Percentiles rank a stretch among this genome's conserved stretches.
These are phyloP conservation scores for Papilio demoleus DNA, from an alignment of 2,888 invertebrate genomes.

Conservation along the genomic window DNA sequence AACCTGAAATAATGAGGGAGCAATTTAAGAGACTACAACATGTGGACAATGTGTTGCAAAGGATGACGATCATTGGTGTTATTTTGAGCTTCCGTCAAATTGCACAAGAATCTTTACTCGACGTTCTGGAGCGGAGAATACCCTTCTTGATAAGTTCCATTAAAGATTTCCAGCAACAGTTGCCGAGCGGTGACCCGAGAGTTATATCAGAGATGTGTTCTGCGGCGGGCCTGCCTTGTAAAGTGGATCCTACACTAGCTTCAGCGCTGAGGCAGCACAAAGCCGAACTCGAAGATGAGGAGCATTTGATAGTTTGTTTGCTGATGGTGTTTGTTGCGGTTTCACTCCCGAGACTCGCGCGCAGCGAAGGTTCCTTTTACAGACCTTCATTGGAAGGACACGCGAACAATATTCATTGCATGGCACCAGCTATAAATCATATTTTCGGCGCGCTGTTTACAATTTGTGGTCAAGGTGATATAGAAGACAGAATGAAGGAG, in stretches of 20 bases:
- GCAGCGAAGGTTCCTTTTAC: slow-evolving; percentile 94
- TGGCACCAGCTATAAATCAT: slow-evolving; percentile 97
- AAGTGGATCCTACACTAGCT: slow-evolving; percentile 97
- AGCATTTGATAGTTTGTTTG: slow-evolving; percentile 96
- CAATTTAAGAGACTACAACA: slow-evolving; percentile 95
- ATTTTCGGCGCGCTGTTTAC: slow-evolving; percentile 98
- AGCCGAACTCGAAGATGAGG: slow-evolving; percentile 93
- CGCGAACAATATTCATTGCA: slow-evolving; percentile 99
- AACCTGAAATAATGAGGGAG: slow-evolving; percentile 99
- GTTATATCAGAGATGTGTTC: slow-evolving; percentile 99
- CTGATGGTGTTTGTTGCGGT: slow-evolving; percentile 99
- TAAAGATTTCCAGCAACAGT: slow-evolving; percentile 95
- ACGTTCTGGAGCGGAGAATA: slow-evolving; percentile 96
- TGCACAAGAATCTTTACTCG: slow-evolving; percentile 96
- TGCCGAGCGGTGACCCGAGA: slow-evolving; percentile 95
- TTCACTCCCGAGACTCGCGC: slow-evolving; percentile 96
- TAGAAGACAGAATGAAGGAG: slow-evolving; percentile 99
- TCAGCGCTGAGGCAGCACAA: slow-evolving; percentile 95
- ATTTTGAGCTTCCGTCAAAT: slow-evolving; percentile 97
- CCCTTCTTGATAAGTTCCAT: slow-evolving; percentile 98
- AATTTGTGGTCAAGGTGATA: slow-evolving; percentile 97
- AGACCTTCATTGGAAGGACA: slow-evolving; percentile 95
- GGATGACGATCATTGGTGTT: slow-evolving; percentile 99
- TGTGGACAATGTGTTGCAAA: slow-evolving; percentile 96
- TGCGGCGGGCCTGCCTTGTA: slow-evolving; percentile 96